phyloP scores from a whole-genome alignment of 2,797 vertebrate genomes.

The Pantherophis vulpinus region DNA sequence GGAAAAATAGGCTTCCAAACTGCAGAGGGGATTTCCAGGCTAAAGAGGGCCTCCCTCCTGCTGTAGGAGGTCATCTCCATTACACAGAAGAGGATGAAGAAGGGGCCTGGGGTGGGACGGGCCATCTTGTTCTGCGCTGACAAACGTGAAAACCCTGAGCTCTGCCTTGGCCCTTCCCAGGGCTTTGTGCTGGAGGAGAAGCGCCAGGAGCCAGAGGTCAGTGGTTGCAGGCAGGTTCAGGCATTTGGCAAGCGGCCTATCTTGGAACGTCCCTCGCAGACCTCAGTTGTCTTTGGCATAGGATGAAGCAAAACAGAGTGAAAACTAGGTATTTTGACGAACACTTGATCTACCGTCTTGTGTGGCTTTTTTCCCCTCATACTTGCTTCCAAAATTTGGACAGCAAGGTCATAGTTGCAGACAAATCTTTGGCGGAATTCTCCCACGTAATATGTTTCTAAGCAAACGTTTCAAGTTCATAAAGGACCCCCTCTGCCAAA shows the following conservation, averaged over 20 bases:
- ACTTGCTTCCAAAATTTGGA: background rate
- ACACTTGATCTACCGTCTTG: background rate
- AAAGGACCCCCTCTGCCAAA: constrained; percentile 35
- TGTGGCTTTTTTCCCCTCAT: background rate
- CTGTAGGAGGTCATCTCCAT: background rate
- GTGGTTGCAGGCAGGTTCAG: background rate
- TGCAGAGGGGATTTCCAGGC: background rate
- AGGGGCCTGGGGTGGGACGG: background rate
- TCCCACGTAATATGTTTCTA: constrained; percentile 39
- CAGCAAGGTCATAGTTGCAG: constrained; percentile 34
- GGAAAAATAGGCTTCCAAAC: background rate
- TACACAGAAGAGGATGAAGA: background rate
- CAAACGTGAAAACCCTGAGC: background rate
- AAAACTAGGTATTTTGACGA: constrained; percentile 5
- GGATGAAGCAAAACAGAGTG: background rate
- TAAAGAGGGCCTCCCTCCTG: too few species aligned
- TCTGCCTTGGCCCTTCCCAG: background rate
- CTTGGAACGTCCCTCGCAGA: background rate
- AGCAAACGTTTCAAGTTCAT: constrained; percentile 33
- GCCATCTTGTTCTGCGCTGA: background rate
- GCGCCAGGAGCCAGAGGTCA: background rate
- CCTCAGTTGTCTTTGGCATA: constrained; percentile 5
- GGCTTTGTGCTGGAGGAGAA: background rate
- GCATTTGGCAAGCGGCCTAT: background rate
- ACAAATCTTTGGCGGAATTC: background rate